Conservation (phyloP, 2,797 vertebrate genomes). For the Echeneis naucrates region DNA sequence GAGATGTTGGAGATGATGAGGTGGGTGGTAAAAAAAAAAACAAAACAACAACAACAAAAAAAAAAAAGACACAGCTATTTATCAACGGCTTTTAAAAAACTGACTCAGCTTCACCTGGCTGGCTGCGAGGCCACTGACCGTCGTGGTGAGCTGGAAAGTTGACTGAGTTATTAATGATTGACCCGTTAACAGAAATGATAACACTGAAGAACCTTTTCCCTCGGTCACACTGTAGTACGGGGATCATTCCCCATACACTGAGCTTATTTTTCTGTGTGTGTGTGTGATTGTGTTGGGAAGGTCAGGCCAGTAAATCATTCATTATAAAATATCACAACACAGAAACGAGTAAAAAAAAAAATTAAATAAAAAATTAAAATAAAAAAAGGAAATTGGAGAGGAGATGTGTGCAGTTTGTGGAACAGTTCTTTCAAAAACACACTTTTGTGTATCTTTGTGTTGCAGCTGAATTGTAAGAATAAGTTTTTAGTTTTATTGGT, state of each 20-base stretch:
- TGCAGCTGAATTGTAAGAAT: not conserved
- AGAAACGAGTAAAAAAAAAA: too few species aligned
- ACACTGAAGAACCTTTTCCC: not conserved
- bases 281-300: not conserved
- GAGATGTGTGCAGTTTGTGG: not conserved
- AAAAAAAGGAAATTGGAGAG: too few species aligned
- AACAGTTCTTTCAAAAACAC: not conserved
- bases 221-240: not conserved
- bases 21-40: not conserved
- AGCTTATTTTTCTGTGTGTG: not conserved
- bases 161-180: slow-evolving; percentile 74
- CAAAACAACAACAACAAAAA: too few species aligned
- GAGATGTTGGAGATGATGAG: too few species aligned
- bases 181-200: slow-evolving; percentile 25
- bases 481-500: not conserved
- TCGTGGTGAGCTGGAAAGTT: slow-evolving; percentile 37
- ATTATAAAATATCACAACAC: not conserved
- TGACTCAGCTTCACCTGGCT: slow-evolving; percentile 27
- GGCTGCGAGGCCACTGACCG: slow-evolving; percentile 64
- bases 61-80: not conserved
- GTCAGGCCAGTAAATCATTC: not conserved
- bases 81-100: slow-evolving; percentile 18
- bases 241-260: not conserved
- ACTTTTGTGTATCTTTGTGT: not conserved
- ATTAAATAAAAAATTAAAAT: not conserved